Base-by-base conservation (phyloP, 1,140 invertebrate genomes). In the Drosophila busckii region DNA sequence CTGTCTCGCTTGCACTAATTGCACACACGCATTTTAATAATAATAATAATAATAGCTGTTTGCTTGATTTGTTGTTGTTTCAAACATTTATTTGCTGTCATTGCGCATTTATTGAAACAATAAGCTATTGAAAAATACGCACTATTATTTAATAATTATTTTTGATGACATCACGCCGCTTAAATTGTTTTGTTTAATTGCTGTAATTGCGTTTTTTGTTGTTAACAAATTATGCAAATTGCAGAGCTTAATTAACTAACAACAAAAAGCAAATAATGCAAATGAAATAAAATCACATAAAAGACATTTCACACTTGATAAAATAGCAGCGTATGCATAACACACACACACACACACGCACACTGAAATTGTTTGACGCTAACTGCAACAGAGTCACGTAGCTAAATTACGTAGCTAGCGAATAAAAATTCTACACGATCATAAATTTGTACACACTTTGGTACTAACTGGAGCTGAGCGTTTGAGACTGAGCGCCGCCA, bases 241-340 rank as follows among this genome's bases (percentile, higher is more conserved):
- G 46, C 17, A 25, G 9, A 48, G 34, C 44, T 45, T 46, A 66
- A 53, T 45, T 69, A 42, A 37, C 37, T 35, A 25, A 10, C 3
- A 35, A 17, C 22, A 41, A 35, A 32, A 44, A 29, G 20, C 17
- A 26, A 46, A 35, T 3, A 26, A 19, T 9, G 8, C 29, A 60
- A 42, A 59, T 46, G 40, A 52, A 58, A 71, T 68, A 56, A 70
- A 78, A 80, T 71, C 52, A 52, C 56, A 80, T 68, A 73, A 68
- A 71, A 64, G 52, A 73, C 49, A 63, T 78, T 44, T 62, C 53
- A 60, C 70, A 65, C 59, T 75, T 50, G 70, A 25, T 62, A 22
- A 49, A 13, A 25, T 41, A 56, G 16, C 23, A 31, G 40, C 42
- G 35, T 50, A 35, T 52, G 58, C 41, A 67, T 46, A 45, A 45